Evolutionary conservation across 2,113 vertebrate genomes (phyloP).

Genomic region (Hystrix cristata): DNA sequence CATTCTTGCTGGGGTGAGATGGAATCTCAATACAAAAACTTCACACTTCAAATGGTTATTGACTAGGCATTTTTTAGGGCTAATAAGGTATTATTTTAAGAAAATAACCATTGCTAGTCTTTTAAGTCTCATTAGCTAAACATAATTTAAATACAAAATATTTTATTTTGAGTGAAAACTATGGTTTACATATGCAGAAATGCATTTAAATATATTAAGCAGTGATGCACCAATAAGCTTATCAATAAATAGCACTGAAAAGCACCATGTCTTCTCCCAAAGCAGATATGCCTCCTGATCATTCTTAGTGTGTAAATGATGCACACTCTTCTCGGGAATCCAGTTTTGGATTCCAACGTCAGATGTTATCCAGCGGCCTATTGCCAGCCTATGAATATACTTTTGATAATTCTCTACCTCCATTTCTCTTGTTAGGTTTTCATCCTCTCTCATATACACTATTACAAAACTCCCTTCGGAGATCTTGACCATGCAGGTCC

Average conservation of each 20-base stretch:
- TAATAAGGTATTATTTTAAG: slow-evolving; percentile 3
- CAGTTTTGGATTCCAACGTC: background rate
- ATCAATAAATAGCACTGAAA: background rate
- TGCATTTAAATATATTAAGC: background rate
- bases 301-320: background rate
- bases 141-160: background rate
- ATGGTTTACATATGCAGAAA: background rate
- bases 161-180: slow-evolving; percentile 33
- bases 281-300: background rate
- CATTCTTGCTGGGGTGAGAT: background rate
- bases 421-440: background rate
- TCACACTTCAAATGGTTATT: background rate
- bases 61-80: background rate
- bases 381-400: background rate
- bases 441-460: background rate
- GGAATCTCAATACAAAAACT: background rate
- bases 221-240: background rate
- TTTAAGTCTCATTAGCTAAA: background rate
- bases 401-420: background rate
- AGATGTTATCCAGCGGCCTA: background rate
- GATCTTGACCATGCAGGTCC: background rate
- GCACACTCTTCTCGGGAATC: background rate
- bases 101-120: background rate
- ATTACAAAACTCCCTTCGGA: background rate
- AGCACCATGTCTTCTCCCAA: background rate